Conservation (phyloP, 2,888 invertebrate species). For the Saturnia japonica region DNA sequence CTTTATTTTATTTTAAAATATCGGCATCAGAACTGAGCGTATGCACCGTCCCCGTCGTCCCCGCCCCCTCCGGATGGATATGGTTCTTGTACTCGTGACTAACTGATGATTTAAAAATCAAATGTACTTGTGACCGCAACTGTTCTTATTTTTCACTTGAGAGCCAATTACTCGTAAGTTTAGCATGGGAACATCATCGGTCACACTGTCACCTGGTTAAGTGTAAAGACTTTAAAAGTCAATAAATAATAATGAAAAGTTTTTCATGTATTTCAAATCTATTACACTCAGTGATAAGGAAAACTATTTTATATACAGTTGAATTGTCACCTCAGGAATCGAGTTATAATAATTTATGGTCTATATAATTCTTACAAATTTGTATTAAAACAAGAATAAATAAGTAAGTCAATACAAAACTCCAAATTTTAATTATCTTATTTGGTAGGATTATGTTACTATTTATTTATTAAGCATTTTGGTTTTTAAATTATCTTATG, state of each 20-base stretch:
- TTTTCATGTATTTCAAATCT: no score
- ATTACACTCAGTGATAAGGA: no score
- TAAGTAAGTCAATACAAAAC: not conserved
- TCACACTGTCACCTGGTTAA: not conserved
- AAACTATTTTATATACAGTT: not conserved
- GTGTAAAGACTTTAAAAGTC: no score
- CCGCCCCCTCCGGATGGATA: not conserved
- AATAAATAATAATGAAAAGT: not conserved
- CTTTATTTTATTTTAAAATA: slow-evolving; percentile 3
- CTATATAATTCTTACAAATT: not conserved
- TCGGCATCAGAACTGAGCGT: not conserved
- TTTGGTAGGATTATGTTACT: not conserved
- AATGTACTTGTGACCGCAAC: not conserved
- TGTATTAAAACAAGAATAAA: not conserved
- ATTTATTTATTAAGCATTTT: not conserved
- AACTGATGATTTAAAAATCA: slow-evolving; percentile 18
- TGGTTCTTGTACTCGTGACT: slow-evolving; percentile 16
- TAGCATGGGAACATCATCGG: not conserved
- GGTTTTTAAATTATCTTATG: slow-evolving; percentile 23
- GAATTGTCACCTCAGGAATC: not conserved
- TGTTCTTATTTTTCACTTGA: not conserved
- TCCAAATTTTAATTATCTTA: not conserved
- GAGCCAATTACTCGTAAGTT: not conserved
- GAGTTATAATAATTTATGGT: not conserved
- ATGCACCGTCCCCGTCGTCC: not conserved